A percentile compares a stretch with the other conserved stretches of the same genome.
Conservation (phyloP, 1,140 invertebrate species). For the Philotrypesis tridentata region DNA sequence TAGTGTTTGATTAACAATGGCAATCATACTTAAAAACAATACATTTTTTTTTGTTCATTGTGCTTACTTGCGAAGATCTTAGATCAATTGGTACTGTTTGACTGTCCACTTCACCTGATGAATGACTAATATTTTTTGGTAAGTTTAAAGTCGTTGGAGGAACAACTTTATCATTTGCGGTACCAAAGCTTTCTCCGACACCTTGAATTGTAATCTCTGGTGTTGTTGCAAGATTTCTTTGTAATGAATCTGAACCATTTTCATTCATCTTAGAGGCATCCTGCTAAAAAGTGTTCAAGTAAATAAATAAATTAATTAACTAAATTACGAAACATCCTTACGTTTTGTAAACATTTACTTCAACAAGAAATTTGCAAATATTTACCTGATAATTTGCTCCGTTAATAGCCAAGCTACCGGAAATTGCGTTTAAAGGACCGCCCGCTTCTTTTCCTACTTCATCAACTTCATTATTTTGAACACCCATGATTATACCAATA, state of each 20-base stretch:
- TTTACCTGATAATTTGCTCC: conserved; percentile 17
- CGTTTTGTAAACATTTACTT: not conserved
- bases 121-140: conserved; percentile 79
- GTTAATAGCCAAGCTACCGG: not conserved
- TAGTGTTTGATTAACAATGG: not conserved
- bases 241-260: conserved; percentile 11
- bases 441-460: conserved; percentile 37
- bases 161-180: conserved; percentile 66
- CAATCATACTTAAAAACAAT: not conserved
- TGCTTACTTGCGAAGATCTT: not conserved
- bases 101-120: conserved; percentile 78
- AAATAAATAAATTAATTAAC: not conserved
- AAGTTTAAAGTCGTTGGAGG: conserved; percentile 75
- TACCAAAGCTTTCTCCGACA: conserved; percentile 55
- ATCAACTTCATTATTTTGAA: conserved; percentile 63
- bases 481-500: conserved; percentile 80
- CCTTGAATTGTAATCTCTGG: conserved; percentile 80
- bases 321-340: not conserved
- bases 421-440: not conserved
- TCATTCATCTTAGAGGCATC: not conserved
- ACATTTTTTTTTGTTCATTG: not conserved
- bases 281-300: not conserved
- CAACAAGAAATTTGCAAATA: not conserved
- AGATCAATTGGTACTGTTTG: conserved; percentile 19
- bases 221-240: conserved; percentile 61